These are phyloP conservation scores for Drosophila neocordata DNA, from an alignment of 1,140 invertebrate genomes.

Conservation along the genomic window DNA sequence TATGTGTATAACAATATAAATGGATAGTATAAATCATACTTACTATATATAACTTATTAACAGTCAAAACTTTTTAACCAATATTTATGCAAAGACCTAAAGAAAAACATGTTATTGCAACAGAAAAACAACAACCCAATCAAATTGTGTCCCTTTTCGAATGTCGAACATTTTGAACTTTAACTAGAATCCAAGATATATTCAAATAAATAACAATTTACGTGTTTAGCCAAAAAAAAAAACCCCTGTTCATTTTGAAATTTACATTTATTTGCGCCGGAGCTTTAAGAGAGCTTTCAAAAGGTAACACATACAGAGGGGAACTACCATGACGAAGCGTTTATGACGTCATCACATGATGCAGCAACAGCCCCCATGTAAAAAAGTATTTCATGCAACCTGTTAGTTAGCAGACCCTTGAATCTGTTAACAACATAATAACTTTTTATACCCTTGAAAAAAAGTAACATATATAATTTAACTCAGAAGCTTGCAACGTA, in stretches of 20 bases:
- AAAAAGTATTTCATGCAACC: not conserved
- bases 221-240: conserved; percentile 55
- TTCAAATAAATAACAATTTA: conserved; percentile 67
- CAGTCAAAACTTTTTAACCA: not conserved
- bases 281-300: not conserved
- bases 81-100: conserved; percentile 72
- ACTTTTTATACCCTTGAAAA: not conserved
- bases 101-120: conserved; percentile 53
- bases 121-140: conserved; percentile 11
- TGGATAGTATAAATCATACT: conserved; percentile 16
- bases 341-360: conserved; percentile 4
- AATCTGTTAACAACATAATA: not conserved
- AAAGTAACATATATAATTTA: not conserved
- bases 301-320: not conserved
- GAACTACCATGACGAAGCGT: not conserved
- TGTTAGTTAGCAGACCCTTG: not conserved
- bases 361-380: not conserved
- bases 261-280: not conserved
- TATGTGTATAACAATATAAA: conserved; percentile 23
- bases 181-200: conserved; percentile 49
- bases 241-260: not conserved
- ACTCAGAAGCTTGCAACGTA: too few species aligned
- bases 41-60: conserved; percentile 1
- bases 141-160: conserved; percentile 59
- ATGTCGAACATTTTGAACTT: conserved; percentile 73